Evolutionary conservation across 2,888 invertebrate genomes (phyloP), one percentile per base, ranked within the genome.

Genomic region (Blastobasis adustella): DNA sequence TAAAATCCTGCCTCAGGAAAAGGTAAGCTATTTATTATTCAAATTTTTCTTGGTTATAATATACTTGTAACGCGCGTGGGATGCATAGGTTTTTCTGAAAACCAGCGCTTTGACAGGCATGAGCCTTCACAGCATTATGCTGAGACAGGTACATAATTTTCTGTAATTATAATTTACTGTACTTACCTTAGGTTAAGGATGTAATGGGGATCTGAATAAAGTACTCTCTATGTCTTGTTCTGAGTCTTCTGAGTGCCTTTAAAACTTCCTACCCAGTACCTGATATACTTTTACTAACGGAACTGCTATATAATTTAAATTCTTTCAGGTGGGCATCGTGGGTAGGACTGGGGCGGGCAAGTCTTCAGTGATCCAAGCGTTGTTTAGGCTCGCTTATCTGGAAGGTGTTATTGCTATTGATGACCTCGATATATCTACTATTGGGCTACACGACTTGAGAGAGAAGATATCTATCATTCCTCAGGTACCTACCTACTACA

Each of bases 401-500:
- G 90, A 91, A 46, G 95, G 95, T 0, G 76, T 76, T 0, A 91
- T 96, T 47, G 67, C 80, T 5, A 93, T 96, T 48, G 96, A 96
- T 67, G 92, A 87, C n/a, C 60, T 94, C 0, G 89, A 92, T 49
- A 91, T 90, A 4, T 72, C 80, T 0, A 72, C 73, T 0, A 87
- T 95, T 38, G 91, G 92, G 7, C 70, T 93, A 23, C 90, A 91
- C 49, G 87, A 90, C 52, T 79, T 93, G 53, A 82, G 92, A 10
- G 88, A 90, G 52, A 91, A 90, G 57, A 83, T 92, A 54, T 91
- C 92, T 10, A 92, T 92, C 46, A 92, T 92, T 57, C 92, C 92
- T 0, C 92, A 88, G 73, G 87, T 86, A 46, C 39, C 10, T 10
- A 47, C 9, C 5, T 10, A 47, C 10, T 6, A 41, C 42, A 42